Conservation (phyloP, 2,888 invertebrate genomes). For the Seira ritae region DNA sequence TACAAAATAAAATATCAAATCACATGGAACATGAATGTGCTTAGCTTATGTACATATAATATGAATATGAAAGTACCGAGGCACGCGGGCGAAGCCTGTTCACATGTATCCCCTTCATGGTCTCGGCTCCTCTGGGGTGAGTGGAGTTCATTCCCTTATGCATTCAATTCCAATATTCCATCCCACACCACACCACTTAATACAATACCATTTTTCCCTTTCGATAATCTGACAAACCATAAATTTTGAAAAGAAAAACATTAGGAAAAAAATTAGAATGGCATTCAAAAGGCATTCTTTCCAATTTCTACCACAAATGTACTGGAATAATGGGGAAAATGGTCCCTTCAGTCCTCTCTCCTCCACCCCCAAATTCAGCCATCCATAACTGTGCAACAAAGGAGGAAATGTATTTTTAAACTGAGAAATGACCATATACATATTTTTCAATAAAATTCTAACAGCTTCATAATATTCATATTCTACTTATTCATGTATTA, state of each 20-base stretch:
- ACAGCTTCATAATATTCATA: too few relatives aligned
- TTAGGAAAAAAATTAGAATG: background rate
- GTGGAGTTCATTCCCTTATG: too few relatives aligned
- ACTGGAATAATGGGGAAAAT: background rate
- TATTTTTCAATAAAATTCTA: too few relatives aligned
- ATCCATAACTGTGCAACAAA: background rate
- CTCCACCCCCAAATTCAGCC: background rate
- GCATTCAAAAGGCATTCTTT: background rate
- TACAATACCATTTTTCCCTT: background rate
- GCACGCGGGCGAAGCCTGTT: background rate
- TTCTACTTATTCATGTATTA: too few relatives aligned
- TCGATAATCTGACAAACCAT: too few relatives aligned
- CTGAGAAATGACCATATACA: background rate
- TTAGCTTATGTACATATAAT: too few relatives aligned
- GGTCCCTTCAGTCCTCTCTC: background rate
- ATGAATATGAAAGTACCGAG: too few relatives aligned
- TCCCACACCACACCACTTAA: background rate
- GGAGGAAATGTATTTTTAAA: background rate
- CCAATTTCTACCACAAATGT: background rate
- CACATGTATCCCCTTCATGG: background rate
- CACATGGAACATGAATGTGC: too few relatives aligned
- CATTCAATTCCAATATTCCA: too few relatives aligned
- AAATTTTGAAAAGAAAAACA: background rate
- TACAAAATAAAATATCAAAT: too few relatives aligned
- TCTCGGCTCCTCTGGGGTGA: background rate